phyloP scores from a whole-genome alignment of 2,888 invertebrate species.

The Nephrotoma flavescens region DNA sequence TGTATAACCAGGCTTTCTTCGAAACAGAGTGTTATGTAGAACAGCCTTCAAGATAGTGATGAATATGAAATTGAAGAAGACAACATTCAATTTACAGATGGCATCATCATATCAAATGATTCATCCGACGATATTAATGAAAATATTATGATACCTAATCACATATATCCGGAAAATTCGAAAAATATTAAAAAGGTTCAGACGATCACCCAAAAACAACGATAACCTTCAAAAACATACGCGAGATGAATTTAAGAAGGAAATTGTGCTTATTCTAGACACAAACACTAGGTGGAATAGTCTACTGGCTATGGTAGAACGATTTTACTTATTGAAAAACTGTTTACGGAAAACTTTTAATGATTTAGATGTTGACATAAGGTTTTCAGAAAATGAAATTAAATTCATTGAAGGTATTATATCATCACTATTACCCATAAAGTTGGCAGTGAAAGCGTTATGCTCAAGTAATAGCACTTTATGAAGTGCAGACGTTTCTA shows the following conservation, averaged over 20 bases:
- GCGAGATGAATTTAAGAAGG: background rate
- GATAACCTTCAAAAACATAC: background rate
- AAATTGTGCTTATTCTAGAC: background rate
- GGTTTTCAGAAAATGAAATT: background rate
- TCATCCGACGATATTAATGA: background rate
- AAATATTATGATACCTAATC: background rate
- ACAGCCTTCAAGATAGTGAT: no score
- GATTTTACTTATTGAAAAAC: background rate
- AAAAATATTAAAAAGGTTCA: background rate
- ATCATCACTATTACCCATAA: background rate
- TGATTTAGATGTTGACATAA: background rate
- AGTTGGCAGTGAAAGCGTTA: background rate
- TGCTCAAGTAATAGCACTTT: background rate
- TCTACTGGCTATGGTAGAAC: background rate
- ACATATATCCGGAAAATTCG: background rate
- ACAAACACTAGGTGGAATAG: background rate
- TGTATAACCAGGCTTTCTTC: no score
- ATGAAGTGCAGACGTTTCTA: background rate
- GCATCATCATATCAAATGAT: no score
- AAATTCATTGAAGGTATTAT: background rate
- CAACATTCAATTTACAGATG: no score
- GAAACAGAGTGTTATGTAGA: no score
- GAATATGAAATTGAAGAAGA: no score
- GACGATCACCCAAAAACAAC: background rate
- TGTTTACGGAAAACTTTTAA: background rate